A percentile compares a stretch with the other conserved stretches of the same genome.
These are phyloP conservation scores for Anas platyrhynchos DNA, from an alignment of 2,113 vertebrate genomes.

Conservation along the genomic window DNA sequence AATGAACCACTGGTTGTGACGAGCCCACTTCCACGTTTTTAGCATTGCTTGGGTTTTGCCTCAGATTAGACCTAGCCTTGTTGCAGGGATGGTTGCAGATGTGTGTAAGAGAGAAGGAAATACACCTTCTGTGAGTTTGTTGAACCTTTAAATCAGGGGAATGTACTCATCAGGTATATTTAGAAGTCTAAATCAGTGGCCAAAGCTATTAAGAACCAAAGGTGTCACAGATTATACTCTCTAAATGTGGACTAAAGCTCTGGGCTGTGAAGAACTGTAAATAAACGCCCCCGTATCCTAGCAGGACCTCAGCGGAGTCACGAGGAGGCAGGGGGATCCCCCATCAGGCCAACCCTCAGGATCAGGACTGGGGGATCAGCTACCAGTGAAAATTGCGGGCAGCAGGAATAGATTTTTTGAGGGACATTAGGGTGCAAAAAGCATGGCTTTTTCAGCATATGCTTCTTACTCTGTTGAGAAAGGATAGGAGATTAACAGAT, in stretches of 20 bases:
- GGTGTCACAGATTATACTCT: neutral
- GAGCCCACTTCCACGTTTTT: neutral
- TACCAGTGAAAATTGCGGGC: neutral
- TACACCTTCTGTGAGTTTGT: neutral
- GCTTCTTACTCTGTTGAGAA: neutral
- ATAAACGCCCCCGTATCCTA: neutral
- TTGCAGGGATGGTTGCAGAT: neutral
- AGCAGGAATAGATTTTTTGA: neutral
- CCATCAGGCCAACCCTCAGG: neutral
- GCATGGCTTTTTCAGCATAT: neutral
- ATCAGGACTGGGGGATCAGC: neutral
- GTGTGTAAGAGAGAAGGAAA: neutral
- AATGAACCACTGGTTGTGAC: neutral
- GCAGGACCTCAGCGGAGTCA: neutral
- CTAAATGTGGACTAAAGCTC: constrained; percentile 11
- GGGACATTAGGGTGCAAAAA: neutral
- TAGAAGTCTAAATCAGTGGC: constrained; percentile 14
- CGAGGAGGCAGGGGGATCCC: neutral
- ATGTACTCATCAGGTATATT: neutral
- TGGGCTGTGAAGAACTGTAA: neutral
- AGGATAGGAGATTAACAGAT: neutral
- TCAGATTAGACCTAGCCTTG: neutral
- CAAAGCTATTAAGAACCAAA: neutral
- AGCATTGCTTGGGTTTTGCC: neutral
- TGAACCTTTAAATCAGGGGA: neutral